These are phyloP conservation scores for Enteromius anoplus DNA, from an alignment of 2,797 vertebrate genomes.

Conservation along the genomic window DNA sequence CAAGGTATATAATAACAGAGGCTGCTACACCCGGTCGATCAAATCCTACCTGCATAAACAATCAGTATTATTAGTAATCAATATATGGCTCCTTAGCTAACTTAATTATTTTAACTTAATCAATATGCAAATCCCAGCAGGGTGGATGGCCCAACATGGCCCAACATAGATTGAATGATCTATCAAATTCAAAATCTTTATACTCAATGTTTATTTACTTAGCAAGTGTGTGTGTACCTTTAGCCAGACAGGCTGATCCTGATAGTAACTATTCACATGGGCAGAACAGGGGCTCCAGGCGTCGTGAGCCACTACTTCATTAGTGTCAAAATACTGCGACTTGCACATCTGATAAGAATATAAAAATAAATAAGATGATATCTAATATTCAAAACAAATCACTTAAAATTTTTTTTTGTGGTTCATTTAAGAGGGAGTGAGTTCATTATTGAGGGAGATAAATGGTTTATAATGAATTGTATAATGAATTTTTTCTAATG, in stretches of 20 bases:
- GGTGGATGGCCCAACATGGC: background rate
- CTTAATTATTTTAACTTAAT: no score
- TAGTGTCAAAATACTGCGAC: conserved; percentile 74
- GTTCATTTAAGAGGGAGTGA: background rate
- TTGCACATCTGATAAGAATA: conserved; percentile 81
- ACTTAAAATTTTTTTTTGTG: background rate
- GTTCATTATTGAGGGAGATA: background rate
- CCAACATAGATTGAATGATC: background rate
- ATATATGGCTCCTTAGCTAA: background rate
- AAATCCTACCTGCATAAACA: conserved; percentile 84
- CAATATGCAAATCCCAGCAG: background rate
- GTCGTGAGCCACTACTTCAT: conserved; percentile 67
- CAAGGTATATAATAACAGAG: conserved; percentile 88
- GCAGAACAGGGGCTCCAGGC: conserved; percentile 88
- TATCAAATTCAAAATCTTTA: background rate
- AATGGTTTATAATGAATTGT: background rate
- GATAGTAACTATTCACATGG: conserved; percentile 61
- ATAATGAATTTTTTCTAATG: no score
- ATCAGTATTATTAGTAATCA: background rate
- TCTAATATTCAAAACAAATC: background rate
- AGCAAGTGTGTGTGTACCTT: conserved; percentile 75
- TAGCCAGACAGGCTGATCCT: conserved; percentile 82
- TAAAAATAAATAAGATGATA: background rate
- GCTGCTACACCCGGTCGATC: conserved; percentile 81
- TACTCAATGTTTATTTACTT: background rate